Conservation (phyloP, 2,888 invertebrate species). For the Dusona sp. region DNA sequence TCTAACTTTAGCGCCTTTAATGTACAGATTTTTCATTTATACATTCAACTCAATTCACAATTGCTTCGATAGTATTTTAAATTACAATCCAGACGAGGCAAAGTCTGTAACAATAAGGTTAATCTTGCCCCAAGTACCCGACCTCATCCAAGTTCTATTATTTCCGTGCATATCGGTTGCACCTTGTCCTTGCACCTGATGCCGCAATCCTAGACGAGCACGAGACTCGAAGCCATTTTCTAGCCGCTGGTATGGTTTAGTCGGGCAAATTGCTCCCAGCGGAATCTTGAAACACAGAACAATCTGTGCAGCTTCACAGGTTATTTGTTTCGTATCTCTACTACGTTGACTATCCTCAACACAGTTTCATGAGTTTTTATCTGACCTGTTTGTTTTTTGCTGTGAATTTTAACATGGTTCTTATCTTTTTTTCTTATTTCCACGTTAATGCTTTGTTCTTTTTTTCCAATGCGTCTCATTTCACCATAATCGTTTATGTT, state of each 20-base stretch:
- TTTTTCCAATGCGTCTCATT: neutral
- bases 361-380: constrained; percentile 22
- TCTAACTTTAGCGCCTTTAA: neutral
- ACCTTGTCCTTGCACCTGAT: constrained; percentile 43
- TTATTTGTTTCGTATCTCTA: constrained; percentile 26
- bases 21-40: neutral
- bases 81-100: neutral
- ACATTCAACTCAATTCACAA: neutral
- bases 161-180: constrained; percentile 51
- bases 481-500: constrained; percentile 11
- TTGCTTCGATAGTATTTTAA: neutral
- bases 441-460: constrained; percentile 8
- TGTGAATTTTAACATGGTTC: neutral
- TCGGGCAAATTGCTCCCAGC: constrained; percentile 58
- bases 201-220: constrained; percentile 19
- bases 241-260: constrained; percentile 2
- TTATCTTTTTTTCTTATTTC: neutral
- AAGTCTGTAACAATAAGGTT: constrained; percentile 10
- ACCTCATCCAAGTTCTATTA: constrained; percentile 32
- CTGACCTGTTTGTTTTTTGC: constrained; percentile 5
- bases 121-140: constrained; percentile 18
- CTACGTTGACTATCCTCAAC: constrained; percentile 25
- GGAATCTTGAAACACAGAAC: constrained; percentile 42
- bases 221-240: constrained; percentile 32
- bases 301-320: constrained; percentile 34